These are phyloP conservation scores for Engraulis encrasicolus DNA, from an alignment of 2,113 vertebrate species.

Conservation along the genomic window DNA sequence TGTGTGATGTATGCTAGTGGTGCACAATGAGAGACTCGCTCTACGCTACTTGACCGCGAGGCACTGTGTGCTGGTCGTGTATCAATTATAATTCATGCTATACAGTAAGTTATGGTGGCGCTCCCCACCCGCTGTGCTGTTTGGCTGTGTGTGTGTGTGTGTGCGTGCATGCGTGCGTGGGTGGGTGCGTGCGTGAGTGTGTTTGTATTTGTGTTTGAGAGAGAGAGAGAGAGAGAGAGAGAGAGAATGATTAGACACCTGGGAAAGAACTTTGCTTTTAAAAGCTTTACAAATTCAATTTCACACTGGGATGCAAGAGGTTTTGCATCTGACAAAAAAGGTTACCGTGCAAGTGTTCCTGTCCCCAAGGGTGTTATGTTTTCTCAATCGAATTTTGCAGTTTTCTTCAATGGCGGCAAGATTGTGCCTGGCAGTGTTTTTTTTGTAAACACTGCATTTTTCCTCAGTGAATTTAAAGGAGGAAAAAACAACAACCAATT, in stretches of 20 bases:
- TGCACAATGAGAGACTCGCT: slow-evolving; percentile 9
- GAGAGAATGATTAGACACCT: neutral
- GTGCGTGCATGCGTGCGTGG: slow-evolving; percentile 6
- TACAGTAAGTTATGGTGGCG: neutral
- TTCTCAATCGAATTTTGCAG: neutral
- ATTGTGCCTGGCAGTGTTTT: neutral
- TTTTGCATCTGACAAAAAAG: slow-evolving; percentile 1
- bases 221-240: neutral
- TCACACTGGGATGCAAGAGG: neutral
- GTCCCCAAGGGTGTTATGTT: neutral
- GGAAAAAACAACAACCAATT: neutral
- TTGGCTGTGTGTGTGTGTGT: slow-evolving; percentile 19
- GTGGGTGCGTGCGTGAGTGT: slow-evolving; percentile 20
- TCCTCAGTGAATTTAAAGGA: neutral
- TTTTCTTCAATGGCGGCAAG: neutral
- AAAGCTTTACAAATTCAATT: neutral
- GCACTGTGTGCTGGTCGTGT: slow-evolving; percentile 16
- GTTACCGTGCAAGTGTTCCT: neutral
- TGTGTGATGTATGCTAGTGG: slow-evolving; percentile 59
- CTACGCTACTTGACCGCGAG: slow-evolving; percentile 29
- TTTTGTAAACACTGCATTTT: neutral
- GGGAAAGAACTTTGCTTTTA: neutral
- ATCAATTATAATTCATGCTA: slow-evolving; percentile 32
- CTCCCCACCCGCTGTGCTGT: neutral
- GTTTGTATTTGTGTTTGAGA: neutral